Base-by-base conservation (phyloP, 2,888 invertebrate species). In the Stenodema calcarata region DNA sequence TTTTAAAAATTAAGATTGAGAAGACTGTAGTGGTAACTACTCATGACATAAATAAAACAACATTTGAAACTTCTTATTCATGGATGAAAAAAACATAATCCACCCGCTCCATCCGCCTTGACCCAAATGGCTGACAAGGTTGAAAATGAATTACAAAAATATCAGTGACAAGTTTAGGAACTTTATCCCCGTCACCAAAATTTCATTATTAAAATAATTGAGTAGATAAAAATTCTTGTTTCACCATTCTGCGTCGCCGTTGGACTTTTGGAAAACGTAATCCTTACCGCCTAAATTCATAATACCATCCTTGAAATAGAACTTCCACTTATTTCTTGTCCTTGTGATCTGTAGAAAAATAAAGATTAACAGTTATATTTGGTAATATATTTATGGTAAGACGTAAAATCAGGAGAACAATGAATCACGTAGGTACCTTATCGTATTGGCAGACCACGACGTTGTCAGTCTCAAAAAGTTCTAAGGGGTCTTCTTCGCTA, bases 381-480 rank as follows among this genome's bases (percentile, higher is more conserved):
- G 7, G 27, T 4, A 18, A 4, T 9, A 54, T 54, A 9, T 16
- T 4, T 4, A 54, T 54, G 54, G 18, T 18, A 23, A 18, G 30
- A 7, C 6, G n/a, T 16, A 27, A 30, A 70, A n/a, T 1, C 9
- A 18, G n/a, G 2, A 18, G 14, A 14, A 28, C 1, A 28, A 1
- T 18, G 70, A 3, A 18, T 18, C 3, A 18, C 3, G 2, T 18
- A 23, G 18, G 23, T 91, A 96, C 97, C 94, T 99, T 99, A 92
- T 99, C 99, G 92, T 99, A 99, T 92, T 99, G 99, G 92, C 99
- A 99, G 87, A 99, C 99, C 88, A 99, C 98, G 87, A 99, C 99
- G 93, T 99, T 99, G 90, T 99, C 99, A 69, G 99, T 98, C 90
- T 99, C 99, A 92, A 99, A 99, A 91, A 99, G 94, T 91, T 99